Evolutionary conservation across 2,113 vertebrate species (phyloP).

Genomic region (Colistium nudipinnis): DNA sequence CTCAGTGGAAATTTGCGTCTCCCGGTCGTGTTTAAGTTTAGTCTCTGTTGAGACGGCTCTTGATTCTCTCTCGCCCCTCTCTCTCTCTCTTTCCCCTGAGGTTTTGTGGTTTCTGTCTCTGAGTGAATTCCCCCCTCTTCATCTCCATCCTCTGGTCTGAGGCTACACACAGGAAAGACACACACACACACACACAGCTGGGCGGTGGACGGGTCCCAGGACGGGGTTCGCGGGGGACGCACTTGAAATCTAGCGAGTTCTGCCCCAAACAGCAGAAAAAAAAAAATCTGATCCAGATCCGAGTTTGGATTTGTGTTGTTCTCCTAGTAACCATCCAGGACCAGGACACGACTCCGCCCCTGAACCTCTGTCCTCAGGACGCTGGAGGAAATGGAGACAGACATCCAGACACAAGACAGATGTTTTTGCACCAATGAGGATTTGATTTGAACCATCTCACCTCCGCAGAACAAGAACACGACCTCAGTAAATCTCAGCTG

Average conservation of each 20-base stretch:
- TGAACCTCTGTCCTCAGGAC: neutral
- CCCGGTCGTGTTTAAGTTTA: slow-evolving; percentile 58
- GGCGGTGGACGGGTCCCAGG: slow-evolving; percentile 17
- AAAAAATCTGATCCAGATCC: too few species aligned
- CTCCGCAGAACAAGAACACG: neutral
- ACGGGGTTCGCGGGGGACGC: neutral
- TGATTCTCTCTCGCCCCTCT: slow-evolving; percentile 32
- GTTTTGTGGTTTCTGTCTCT: slow-evolving; percentile 44
- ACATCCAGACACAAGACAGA: too few species aligned
- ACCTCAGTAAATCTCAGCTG: neutral
- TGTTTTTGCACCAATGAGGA: too few species aligned
- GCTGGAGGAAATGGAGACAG: too few species aligned
- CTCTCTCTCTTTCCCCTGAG: slow-evolving; percentile 12
- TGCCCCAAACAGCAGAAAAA: too few species aligned
- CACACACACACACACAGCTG: slow-evolving; percentile 28
- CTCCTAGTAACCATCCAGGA: slow-evolving; percentile 33
- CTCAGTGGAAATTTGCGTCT: slow-evolving; percentile 56
- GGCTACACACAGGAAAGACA: slow-evolving; percentile 61
- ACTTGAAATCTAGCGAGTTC: too few species aligned
- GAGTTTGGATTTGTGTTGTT: slow-evolving; percentile 8
- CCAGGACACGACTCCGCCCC: neutral
- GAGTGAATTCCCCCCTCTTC: slow-evolving; percentile 57
- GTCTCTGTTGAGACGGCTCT: slow-evolving; percentile 37
- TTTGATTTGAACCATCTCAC: too few species aligned
- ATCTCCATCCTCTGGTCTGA: slow-evolving; percentile 43